A percentile compares a stretch with the other conserved stretches of the same genome.
phyloP scores from a whole-genome alignment of 2,797 vertebrate genomes.

The Spea hammondii region DNA sequence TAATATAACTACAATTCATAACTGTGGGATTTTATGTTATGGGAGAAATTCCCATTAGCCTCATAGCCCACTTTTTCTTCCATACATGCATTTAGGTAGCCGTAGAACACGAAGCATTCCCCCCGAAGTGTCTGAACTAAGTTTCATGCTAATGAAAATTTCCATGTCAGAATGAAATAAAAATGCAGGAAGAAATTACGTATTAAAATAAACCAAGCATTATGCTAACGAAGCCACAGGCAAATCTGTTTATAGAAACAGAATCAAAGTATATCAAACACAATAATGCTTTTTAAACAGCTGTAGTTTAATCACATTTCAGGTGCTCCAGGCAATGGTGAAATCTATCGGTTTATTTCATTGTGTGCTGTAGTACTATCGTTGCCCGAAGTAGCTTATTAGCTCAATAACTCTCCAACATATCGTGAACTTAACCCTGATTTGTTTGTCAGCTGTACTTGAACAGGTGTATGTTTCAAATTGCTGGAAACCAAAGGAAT shows the following conservation, averaged over 20 bases:
- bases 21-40: too few relatives aligned
- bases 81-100: not conserved
- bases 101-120: not conserved
- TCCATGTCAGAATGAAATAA: conserved; percentile 41
- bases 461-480: conserved; percentile 38
- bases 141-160: conserved; percentile 44
- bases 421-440: conserved; percentile 44
- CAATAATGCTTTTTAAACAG: conserved; percentile 53
- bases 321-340: conserved; percentile 42
- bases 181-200: conserved; percentile 36
- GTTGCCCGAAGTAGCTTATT: conserved; percentile 34
- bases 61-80: too few relatives aligned
- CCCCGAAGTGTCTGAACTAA: conserved; percentile 27
- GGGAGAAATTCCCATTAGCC: too few relatives aligned
- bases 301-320: conserved; percentile 51
- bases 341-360: conserved; percentile 40
- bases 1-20: too few relatives aligned
- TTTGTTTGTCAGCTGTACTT: conserved; percentile 24
- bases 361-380: conserved; percentile 18
- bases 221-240: conserved; percentile 50
- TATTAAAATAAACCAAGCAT: conserved; percentile 50
- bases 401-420: conserved; percentile 43
- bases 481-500: conserved; percentile 38
- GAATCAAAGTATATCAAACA: conserved; percentile 46
- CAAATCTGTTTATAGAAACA: conserved; percentile 51